These are phyloP conservation scores for Elmis aenea DNA, from an alignment of 2,888 invertebrate species.

Conservation along the genomic window DNA sequence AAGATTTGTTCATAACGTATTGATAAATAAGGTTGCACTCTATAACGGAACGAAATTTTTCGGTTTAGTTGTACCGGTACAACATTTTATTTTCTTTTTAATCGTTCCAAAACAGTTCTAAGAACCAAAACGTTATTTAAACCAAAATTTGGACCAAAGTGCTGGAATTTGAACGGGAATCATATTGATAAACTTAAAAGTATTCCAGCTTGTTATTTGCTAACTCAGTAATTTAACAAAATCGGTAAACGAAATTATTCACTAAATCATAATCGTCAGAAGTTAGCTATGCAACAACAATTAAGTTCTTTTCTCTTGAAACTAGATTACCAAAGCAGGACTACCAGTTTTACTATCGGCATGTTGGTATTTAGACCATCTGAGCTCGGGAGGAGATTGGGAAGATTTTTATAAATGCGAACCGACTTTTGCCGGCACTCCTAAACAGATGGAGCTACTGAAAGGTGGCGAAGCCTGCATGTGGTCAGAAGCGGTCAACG, in stretches of 20 bases:
- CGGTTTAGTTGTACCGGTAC: too few species aligned
- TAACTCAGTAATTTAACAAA: neutral
- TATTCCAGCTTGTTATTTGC: too few species aligned
- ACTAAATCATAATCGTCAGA: neutral
- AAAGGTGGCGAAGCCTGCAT: slow-evolving; percentile 87
- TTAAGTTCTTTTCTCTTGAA: too few species aligned
- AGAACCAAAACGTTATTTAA: too few species aligned
- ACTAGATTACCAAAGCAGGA: slow-evolving; percentile 58
- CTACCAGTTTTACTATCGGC: slow-evolving; percentile 68
- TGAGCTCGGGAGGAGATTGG: slow-evolving; percentile 67
- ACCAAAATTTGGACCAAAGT: too few species aligned
- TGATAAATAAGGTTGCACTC: too few species aligned
- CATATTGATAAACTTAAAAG: too few species aligned
- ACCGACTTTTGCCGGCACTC: slow-evolving; percentile 51
- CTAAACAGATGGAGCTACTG: slow-evolving; percentile 46
- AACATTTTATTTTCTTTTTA: too few species aligned
- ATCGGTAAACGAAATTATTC: neutral
- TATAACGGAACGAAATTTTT: too few species aligned
- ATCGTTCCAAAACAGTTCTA: too few species aligned
- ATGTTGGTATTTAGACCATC: slow-evolving; percentile 84
- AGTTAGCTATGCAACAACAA: neutral
- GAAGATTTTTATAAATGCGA: slow-evolving; percentile 63
- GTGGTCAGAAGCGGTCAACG: slow-evolving; percentile 86
- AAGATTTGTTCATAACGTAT: too few species aligned
- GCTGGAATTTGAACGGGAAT: too few species aligned